These are phyloP conservation scores for Paralvinella palmiformis DNA, from an alignment of 1,140 invertebrate genomes.

Conservation along the genomic window DNA sequence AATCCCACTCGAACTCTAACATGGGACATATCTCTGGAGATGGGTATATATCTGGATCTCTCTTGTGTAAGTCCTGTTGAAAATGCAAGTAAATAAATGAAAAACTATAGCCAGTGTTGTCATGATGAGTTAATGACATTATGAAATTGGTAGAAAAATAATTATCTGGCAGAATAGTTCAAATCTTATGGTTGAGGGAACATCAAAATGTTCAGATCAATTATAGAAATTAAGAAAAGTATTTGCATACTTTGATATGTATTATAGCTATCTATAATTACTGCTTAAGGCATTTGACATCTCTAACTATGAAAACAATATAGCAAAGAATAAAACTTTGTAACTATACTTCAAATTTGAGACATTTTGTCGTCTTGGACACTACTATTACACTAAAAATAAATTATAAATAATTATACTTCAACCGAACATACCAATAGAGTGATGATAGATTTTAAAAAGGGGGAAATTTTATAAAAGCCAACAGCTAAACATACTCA, in stretches of 20 bases:
- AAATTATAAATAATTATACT: no score
- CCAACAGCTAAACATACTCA: no score
- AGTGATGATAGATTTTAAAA: no score
- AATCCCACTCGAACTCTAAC: slow-evolving; percentile 49
- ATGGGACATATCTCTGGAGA: slow-evolving; percentile 36
- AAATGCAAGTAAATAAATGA: neutral
- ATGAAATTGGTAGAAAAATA: slow-evolving; percentile 4
- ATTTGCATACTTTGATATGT: neutral
- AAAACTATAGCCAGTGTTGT: neutral
- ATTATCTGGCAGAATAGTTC: neutral
- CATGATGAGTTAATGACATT: neutral
- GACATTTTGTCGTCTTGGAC: no score
- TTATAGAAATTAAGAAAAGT: neutral
- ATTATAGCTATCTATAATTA: no score
- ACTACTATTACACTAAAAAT: no score
- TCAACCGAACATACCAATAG: no score
- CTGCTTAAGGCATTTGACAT: no score
- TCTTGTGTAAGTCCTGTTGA: slow-evolving; percentile 38
- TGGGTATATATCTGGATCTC: slow-evolving; percentile 26
- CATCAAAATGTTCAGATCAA: neutral
- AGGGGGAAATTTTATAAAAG: no score
- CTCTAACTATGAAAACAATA: no score
- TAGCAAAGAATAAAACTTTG: no score
- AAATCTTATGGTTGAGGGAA: neutral
- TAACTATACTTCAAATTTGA: no score